Conservation (phyloP, 2,797 vertebrate genomes). For the Zalophus californianus region DNA sequence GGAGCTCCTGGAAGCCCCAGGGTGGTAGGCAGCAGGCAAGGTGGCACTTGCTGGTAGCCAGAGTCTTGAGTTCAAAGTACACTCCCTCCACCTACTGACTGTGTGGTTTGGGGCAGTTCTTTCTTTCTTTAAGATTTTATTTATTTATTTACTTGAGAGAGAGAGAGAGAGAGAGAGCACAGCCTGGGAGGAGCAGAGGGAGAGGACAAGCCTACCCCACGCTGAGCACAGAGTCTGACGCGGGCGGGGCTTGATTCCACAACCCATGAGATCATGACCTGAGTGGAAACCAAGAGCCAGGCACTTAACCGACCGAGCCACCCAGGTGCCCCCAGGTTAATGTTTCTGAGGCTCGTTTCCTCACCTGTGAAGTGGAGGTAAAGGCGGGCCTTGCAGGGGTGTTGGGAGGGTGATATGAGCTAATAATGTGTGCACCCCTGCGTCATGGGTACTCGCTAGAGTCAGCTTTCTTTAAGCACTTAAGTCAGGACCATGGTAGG, state of each 20-base stretch:
- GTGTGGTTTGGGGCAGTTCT: background rate
- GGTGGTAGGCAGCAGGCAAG: background rate
- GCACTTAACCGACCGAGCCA: background rate
- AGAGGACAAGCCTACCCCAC: background rate
- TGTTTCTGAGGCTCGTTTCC: background rate
- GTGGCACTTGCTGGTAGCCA: background rate
- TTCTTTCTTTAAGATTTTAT: background rate
- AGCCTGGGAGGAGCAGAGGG: background rate
- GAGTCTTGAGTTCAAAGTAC: background rate
- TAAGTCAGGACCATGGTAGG: background rate
- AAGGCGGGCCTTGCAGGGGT: background rate
- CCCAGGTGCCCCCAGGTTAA: background rate
- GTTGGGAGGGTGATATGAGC: background rate
- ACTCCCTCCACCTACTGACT: background rate
- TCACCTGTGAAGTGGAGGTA: background rate
- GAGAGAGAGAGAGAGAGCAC: background rate
- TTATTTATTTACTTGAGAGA: background rate
- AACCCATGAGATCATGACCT: background rate
- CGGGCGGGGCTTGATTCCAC: background rate
- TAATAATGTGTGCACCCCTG: no score
- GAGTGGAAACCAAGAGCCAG: background rate
- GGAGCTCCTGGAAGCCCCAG: background rate
- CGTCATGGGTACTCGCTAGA: fast-evolving
- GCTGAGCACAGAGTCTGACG: background rate
- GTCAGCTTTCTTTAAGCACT: background rate